Evolutionary conservation across 2,888 invertebrate species (phyloP).

Genomic region (Drosophila prostipennis): DNA sequence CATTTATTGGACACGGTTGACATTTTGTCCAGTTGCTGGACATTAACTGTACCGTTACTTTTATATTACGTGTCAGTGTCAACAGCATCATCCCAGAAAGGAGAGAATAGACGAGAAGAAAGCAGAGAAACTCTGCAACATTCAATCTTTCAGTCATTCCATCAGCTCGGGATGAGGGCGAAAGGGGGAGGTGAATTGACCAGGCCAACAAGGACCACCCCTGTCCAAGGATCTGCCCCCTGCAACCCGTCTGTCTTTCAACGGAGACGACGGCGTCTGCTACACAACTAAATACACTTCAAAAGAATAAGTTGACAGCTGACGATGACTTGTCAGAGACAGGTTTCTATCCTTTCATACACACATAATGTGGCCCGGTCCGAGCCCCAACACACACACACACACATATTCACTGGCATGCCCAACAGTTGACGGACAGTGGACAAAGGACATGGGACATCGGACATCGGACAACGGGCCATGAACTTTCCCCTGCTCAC

Average conservation of each 20-base stretch:
- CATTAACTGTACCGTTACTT: slow-evolving; percentile 72
- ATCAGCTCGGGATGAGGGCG: slow-evolving; percentile 28
- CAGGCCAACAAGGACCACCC: slow-evolving; percentile 30
- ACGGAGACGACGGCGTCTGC: slow-evolving; percentile 48
- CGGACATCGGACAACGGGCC: slow-evolving; percentile 37
- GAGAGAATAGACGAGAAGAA: slow-evolving; percentile 13
- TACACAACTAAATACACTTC: slow-evolving; percentile 81
- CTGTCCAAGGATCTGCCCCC: slow-evolving; percentile 1
- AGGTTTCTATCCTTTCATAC: slow-evolving; percentile 81
- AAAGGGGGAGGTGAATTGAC: slow-evolving; percentile 45
- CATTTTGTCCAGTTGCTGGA: slow-evolving; percentile 67
- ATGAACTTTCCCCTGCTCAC: slow-evolving; percentile 54
- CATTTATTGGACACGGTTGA: slow-evolving; percentile 71
- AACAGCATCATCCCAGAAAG: slow-evolving; percentile 66
- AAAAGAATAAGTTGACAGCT: slow-evolving; percentile 83
- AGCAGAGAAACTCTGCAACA: slow-evolving; percentile 47
- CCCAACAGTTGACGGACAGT: slow-evolving; percentile 68
- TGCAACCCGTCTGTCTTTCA: slow-evolving; percentile 22
- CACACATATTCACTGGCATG: slow-evolving; percentile 37
- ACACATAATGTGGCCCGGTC: slow-evolving; percentile 63
- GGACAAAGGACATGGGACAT: slow-evolving; percentile 43
- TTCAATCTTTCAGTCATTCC: slow-evolving; percentile 69
- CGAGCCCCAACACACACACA: slow-evolving; percentile 12
- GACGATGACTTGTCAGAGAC: slow-evolving; percentile 83
- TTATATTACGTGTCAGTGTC: slow-evolving; percentile 77